Percentiles rank a stretch among this genome's conserved stretches.
phyloP scores from a whole-genome alignment of 1,140 invertebrate species.

The Linepithema humile region DNA sequence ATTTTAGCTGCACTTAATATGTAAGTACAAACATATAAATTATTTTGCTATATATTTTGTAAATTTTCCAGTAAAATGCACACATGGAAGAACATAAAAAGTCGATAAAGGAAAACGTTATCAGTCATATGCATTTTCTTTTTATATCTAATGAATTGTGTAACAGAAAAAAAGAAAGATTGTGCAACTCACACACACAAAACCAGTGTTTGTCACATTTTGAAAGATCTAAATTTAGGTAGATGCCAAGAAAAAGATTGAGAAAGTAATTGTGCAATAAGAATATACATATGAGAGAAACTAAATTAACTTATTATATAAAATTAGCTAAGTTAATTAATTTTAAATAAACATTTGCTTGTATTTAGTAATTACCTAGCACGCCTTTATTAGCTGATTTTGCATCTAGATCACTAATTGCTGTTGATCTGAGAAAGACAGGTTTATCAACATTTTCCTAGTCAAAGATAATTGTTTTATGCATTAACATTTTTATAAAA shows the following conservation, averaged over 20 bases:
- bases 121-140: constrained; percentile 14
- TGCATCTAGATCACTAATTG: too few relatives aligned
- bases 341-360: too few relatives aligned
- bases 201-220: constrained; percentile 39
- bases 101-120: not conserved
- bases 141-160: not conserved
- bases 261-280: constrained; percentile 42
- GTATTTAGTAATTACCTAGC: too few relatives aligned
- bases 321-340: too few relatives aligned
- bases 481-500: too few relatives aligned
- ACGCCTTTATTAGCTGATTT: too few relatives aligned
- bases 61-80: not conserved
- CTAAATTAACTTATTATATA: constrained; percentile 8
- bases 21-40: not conserved
- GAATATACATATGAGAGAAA: not conserved
- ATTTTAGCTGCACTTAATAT: not conserved
- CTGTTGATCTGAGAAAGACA: too few relatives aligned
- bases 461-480: too few relatives aligned
- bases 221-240: constrained; percentile 8
- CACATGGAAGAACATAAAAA: not conserved
- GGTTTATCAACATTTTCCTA: too few relatives aligned
- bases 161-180: not conserved
- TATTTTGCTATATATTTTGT: too few relatives aligned
- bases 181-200: constrained; percentile 43
- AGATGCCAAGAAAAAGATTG: not conserved